Percentiles rank a stretch among this genome's conserved stretches.
These are phyloP conservation scores for Xiphophorus couchianus DNA, from an alignment of 2,113 vertebrate species.

Conservation along the genomic window DNA sequence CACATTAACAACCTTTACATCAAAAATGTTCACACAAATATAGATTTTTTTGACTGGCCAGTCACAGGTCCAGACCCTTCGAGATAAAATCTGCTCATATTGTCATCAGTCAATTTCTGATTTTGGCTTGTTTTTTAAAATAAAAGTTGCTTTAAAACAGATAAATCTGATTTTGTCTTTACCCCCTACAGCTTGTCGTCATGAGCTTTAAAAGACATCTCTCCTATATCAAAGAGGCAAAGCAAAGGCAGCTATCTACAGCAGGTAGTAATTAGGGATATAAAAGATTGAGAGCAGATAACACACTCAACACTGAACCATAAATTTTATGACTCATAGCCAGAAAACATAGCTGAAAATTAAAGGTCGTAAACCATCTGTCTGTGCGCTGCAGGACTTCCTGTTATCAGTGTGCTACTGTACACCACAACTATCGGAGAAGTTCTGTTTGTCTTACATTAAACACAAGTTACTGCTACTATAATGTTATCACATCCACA, in stretches of 20 bases:
- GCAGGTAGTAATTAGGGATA: not conserved
- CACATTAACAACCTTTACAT: not conserved
- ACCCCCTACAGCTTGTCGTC: not conserved
- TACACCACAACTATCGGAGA: conserved; percentile 22
- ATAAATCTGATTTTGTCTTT: too few relatives aligned
- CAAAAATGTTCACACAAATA: not conserved
- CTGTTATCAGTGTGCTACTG: not conserved
- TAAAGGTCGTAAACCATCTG: conserved; percentile 8
- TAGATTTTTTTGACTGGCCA: not conserved
- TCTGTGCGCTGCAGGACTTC: conserved; percentile 9
- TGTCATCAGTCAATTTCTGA: too few relatives aligned
- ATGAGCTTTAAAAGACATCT: not conserved
- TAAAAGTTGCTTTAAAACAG: too few relatives aligned
- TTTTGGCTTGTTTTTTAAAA: not conserved
- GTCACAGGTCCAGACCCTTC: too few relatives aligned
- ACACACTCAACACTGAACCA: not conserved
- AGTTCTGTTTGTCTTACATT: conserved; percentile 11
- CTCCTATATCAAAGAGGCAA: not conserved
- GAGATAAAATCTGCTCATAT: too few relatives aligned
- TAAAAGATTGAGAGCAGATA: not conserved
- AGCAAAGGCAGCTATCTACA: not conserved
- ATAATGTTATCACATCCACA: conserved; percentile 16
- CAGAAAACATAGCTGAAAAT: conserved; percentile 4
- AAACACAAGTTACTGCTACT: not conserved
- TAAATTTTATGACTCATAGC: conserved; percentile 1